Evolutionary conservation across 2,888 invertebrate species (phyloP).

Genomic region (Vannuccia rotundouncinata): DNA sequence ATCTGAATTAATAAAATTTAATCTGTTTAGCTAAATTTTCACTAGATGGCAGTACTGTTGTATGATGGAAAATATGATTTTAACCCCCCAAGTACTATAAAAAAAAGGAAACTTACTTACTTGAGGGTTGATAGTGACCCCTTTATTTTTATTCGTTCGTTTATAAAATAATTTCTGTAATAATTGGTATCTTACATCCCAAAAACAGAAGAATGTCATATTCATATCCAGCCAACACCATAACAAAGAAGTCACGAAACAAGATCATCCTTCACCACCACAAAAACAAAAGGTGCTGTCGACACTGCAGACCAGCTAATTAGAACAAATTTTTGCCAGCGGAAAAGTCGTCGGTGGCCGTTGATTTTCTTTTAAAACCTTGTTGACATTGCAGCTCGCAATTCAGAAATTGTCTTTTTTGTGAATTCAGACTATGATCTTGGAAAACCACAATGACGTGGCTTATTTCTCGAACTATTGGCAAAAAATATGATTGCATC

Average conservation of each 20-base stretch:
- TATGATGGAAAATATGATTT: too few relatives aligned
- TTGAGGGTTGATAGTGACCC: too few relatives aligned
- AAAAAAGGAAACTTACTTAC: too few relatives aligned
- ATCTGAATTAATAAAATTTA: too few relatives aligned
- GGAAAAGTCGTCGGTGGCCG: not conserved
- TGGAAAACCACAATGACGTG: not conserved
- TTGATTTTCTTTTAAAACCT: constrained; percentile 13
- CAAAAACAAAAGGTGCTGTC: constrained; percentile 32
- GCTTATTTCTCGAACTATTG: not conserved
- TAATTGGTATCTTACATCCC: too few relatives aligned
- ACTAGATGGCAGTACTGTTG: too few relatives aligned
- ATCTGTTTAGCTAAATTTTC: too few relatives aligned
- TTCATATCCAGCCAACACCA: not conserved
- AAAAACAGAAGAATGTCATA: not conserved
- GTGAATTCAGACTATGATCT: not conserved
- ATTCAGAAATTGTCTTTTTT: not conserved
- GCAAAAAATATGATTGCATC: not conserved
- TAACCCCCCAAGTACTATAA: too few relatives aligned
- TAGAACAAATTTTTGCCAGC: constrained; percentile 9
- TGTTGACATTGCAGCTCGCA: constrained; percentile 27
- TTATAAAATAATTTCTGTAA: too few relatives aligned
- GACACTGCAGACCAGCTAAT: constrained; percentile 15
- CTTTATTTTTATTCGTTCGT: too few relatives aligned
- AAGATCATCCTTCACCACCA: constrained; percentile 9
- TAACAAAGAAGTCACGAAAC: not conserved